Evolutionary conservation across 2,113 vertebrate genomes (phyloP), one percentile per base, ranked within the genome.

Genomic region (Todiramphus chloris): DNA sequence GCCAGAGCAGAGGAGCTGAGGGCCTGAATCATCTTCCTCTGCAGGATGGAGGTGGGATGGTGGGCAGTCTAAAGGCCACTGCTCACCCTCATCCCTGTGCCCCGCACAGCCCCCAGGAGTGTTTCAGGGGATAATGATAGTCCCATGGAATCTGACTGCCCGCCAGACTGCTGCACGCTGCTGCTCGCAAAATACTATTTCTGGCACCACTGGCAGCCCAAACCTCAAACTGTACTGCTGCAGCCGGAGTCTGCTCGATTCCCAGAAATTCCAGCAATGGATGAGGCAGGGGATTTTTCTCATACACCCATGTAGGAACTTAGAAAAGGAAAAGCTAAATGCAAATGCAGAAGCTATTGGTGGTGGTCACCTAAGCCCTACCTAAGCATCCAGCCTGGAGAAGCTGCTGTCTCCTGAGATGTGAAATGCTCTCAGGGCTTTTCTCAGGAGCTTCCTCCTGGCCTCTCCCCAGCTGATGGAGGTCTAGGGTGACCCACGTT

Each of bases 1-100:
- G 24, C 30, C 1, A 0, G 15, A 87, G 56, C 0, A 0, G 35
- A 0, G 1, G 43, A 77, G 25, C 31, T 0, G 0, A 84, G 43
- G 39, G 35, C 53, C 39, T 79, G 79, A 56, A 80, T 89, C 90
- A 88, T 43, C n/a, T 90, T 56, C 79, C 46, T 43, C 35, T 27
- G 58, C 0, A 6, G 92, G 50, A 74, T 6, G 8, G 58, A 59
- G 51, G 35, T 15, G 78, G 59, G 58, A 33, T 74, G 70, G 51
- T 60, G 69, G 63, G 53, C 48, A 63, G 83, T 76, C 64, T 8
- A 20, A 70, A 89, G 83, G 80, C 23, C 10, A 0, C 46, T 33
- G 64, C 60, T 50, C 33, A 43, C 39, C 56, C 55, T 85, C 62
- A 55, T 11, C 9, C 6, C 37, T 0, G 0, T 28, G 76, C 33